A percentile compares a stretch with the other conserved stretches of the same genome.
Evolutionary conservation across 2,797 vertebrate genomes (phyloP).

Genomic region (Orientallactaga sibirica): DNA sequence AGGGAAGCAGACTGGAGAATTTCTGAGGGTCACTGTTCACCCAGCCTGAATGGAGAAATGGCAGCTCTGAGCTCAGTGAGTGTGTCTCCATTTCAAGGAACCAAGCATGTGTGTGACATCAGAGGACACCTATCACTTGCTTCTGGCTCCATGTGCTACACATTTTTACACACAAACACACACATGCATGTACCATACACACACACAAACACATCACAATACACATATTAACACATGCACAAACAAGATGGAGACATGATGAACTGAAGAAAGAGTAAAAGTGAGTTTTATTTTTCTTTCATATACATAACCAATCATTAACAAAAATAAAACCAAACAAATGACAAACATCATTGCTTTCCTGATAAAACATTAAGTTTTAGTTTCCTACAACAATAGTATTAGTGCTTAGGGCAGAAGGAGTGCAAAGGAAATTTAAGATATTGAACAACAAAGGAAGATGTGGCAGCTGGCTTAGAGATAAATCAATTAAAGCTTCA

Average conservation of each 20-base stretch:
- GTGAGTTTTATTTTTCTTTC: background rate
- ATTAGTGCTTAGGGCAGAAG: background rate
- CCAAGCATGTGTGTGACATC: no score
- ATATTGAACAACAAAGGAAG: slow-evolving; percentile 24
- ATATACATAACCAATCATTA: background rate
- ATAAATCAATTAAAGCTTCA: slow-evolving; percentile 67
- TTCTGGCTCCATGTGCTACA: no score
- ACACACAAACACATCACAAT: no score
- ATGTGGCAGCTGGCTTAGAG: slow-evolving; percentile 54
- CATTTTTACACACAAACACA: no score
- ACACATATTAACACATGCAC: no score
- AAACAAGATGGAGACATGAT: background rate
- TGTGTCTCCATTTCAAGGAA: no score
- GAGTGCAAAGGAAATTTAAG: slow-evolving; percentile 42
- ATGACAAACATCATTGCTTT: background rate
- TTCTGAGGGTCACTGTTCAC: no score
- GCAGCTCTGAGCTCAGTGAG: no score
- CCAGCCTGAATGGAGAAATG: no score
- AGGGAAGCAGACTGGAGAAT: no score
- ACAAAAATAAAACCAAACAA: background rate
- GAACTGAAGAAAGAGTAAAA: background rate
- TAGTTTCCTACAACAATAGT: background rate
- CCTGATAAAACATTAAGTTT: slow-evolving; percentile 55
- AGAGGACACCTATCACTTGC: no score
- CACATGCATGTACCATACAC: no score